phyloP scores from a whole-genome alignment of 1,140 invertebrate genomes.

The Pseudomyrmex cubaensis region DNA sequence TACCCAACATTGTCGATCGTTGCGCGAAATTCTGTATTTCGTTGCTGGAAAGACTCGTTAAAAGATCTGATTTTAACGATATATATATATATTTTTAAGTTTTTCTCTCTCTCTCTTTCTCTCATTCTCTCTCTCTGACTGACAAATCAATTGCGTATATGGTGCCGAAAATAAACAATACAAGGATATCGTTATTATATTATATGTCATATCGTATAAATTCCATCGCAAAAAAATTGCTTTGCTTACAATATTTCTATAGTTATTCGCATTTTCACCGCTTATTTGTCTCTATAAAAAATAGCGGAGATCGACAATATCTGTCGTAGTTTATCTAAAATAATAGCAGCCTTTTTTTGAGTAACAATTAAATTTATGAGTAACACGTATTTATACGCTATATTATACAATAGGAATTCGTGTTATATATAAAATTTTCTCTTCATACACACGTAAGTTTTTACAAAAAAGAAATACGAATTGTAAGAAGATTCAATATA shows the following conservation, averaged over 20 bases:
- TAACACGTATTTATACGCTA: slow-evolving; percentile 42
- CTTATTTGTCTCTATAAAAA: slow-evolving; percentile 47
- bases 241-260: slow-evolving; percentile 47
- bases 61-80: no score
- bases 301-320: slow-evolving; percentile 41
- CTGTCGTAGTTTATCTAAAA: slow-evolving; percentile 45
- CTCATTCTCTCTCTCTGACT: neutral
- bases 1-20: neutral
- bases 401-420: slow-evolving; percentile 44
- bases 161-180: slow-evolving; percentile 41
- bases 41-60: slow-evolving; percentile 19
- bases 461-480: neutral
- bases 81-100: no score
- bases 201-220: slow-evolving; percentile 28
- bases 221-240: slow-evolving; percentile 13
- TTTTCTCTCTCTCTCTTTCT: no score
- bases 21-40: neutral
- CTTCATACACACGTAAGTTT: slow-evolving; percentile 6
- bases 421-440: slow-evolving; percentile 5
- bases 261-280: slow-evolving; percentile 3
- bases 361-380: slow-evolving; percentile 49
- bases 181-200: neutral
- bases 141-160: slow-evolving; percentile 43
- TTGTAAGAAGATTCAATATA: neutral
- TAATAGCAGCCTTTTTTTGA: slow-evolving; percentile 45